phyloP scores from a whole-genome alignment of 2,113 vertebrate genomes.

The Formicarius rufipectus region DNA sequence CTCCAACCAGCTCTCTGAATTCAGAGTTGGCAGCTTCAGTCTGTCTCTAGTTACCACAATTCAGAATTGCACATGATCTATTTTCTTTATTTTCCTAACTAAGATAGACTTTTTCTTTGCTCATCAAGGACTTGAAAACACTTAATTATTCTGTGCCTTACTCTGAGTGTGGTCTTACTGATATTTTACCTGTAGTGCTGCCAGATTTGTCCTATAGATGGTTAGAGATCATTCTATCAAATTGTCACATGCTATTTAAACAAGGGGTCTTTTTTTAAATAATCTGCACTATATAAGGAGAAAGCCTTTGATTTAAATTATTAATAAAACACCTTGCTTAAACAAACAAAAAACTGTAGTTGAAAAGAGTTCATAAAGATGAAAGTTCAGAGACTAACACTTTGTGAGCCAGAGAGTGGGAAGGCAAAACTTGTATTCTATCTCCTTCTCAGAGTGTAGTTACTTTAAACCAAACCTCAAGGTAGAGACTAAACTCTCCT shows the following conservation, averaged over 20 bases:
- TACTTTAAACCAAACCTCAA: constrained; percentile 50
- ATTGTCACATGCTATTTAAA: neutral
- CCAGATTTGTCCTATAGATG: neutral
- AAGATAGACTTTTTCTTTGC: neutral
- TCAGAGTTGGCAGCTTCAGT: neutral
- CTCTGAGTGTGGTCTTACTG: neutral
- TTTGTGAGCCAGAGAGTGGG: neutral
- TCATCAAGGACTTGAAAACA: neutral
- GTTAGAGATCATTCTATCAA: neutral
- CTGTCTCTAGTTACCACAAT: neutral
- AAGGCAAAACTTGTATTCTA: neutral
- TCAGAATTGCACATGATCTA: neutral
- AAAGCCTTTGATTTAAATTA: neutral
- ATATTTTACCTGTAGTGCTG: neutral
- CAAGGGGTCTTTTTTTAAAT: neutral
- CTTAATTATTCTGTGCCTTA: neutral
- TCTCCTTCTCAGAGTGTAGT: neutral
- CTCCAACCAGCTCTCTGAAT: neutral
- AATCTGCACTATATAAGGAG: neutral
- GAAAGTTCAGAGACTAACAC: neutral
- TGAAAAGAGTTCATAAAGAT: constrained; percentile 17
- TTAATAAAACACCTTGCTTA: neutral
- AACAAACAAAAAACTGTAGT: constrained; percentile 2
- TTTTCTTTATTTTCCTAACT: neutral
- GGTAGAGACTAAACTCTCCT: neutral